phyloP scores from a whole-genome alignment of 2,113 vertebrate genomes.

The Neotragus moschatus region DNA sequence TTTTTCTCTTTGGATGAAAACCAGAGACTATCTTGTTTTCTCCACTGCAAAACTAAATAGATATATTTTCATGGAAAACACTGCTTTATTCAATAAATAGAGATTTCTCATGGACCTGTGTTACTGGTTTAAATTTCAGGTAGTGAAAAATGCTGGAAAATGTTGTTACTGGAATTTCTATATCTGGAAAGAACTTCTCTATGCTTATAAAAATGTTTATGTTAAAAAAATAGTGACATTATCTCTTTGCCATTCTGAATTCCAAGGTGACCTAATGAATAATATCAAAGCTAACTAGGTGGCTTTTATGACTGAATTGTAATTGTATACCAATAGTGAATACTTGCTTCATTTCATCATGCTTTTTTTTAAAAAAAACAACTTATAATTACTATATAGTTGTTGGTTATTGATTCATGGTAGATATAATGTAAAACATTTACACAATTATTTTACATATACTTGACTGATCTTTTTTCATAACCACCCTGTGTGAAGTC shows the following conservation, averaged over 20 bases:
- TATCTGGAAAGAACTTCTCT: conserved; percentile 33
- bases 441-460: conserved; percentile 23
- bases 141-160: conserved; percentile 57
- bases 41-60: conserved; percentile 25
- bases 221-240: conserved; percentile 23
- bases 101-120: conserved; percentile 25
- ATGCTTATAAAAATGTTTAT: conserved; percentile 36
- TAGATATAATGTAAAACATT: conserved; percentile 22
- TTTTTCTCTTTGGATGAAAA: conserved; percentile 41
- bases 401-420: not conserved
- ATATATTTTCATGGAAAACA: conserved; percentile 44
- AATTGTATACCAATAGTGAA: conserved; percentile 25
- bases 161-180: conserved; percentile 27
- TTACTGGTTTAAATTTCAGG: conserved; percentile 53
- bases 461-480: not conserved
- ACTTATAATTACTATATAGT: conserved; percentile 1
- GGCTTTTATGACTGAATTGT: conserved; percentile 47
- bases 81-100: conserved; percentile 39
- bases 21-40: conserved; percentile 26
- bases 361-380: conserved; percentile 42
- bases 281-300: conserved; percentile 38
- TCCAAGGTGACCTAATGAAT: conserved; percentile 20
- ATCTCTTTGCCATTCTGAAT: conserved; percentile 32
- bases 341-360: conserved; percentile 33
- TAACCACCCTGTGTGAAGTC: not conserved